Evolutionary conservation across 2,113 vertebrate genomes (phyloP).

Genomic region (Taxidea taxus): DNA sequence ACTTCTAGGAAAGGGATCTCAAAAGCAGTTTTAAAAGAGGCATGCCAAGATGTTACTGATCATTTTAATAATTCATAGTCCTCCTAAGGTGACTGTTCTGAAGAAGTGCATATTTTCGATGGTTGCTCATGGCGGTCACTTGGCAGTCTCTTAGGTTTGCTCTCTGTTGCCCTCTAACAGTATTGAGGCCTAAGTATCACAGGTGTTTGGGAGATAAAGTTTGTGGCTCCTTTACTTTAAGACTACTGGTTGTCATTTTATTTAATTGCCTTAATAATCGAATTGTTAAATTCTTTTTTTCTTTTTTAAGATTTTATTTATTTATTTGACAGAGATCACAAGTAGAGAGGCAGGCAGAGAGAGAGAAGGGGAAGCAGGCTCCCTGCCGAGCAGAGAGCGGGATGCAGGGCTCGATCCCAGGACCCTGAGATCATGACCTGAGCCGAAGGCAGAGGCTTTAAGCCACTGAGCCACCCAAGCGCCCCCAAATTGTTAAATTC

Average conservation of each 20-base stretch:
- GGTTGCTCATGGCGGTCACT: neutral
- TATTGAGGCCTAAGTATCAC: neutral
- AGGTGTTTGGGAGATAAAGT: neutral
- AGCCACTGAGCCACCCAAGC: too few species aligned
- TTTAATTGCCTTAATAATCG: neutral
- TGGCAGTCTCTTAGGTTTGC: slow-evolving; percentile 10
- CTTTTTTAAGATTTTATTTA: too few species aligned
- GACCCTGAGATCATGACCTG: too few species aligned
- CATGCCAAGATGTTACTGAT: neutral
- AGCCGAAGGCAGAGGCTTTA: too few species aligned
- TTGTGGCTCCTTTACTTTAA: neutral
- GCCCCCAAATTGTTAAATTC: slow-evolving; percentile 1
- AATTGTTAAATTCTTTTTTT: slow-evolving; percentile 4
- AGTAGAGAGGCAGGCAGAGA: too few species aligned
- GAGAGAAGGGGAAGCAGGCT: too few species aligned
- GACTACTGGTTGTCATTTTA: neutral
- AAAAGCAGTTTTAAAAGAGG: neutral
- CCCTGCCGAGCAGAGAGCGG: too few species aligned
- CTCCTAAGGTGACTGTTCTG: neutral
- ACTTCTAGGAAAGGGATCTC: neutral
- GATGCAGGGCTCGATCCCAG: too few species aligned
- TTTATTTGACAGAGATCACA: too few species aligned
- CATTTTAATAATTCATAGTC: neutral
- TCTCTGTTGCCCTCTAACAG: neutral
- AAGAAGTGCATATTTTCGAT: neutral